These are phyloP conservation scores for Lysandra bellargus DNA, from an alignment of 2,888 invertebrate genomes.

Conservation along the genomic window DNA sequence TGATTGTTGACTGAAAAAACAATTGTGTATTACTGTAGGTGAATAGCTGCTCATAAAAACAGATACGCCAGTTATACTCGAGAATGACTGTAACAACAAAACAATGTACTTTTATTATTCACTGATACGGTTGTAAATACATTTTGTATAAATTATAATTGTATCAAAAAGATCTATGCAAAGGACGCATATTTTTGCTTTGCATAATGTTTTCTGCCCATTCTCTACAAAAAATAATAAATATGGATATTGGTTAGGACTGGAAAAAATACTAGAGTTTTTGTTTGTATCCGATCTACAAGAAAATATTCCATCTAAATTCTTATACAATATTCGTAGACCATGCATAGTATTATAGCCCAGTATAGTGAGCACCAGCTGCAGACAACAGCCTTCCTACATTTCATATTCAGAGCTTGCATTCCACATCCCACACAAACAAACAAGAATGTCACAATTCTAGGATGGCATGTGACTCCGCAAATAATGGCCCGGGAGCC, in stretches of 20 bases:
- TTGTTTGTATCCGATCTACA: neutral
- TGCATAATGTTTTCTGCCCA: no score
- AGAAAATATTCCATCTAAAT: neutral
- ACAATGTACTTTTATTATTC: neutral
- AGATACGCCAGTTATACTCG: neutral
- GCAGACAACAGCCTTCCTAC: neutral
- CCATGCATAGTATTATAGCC: neutral
- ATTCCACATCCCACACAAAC: neutral
- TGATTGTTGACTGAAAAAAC: conserved; percentile 7
- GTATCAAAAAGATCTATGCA: no score
- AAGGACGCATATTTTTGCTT: no score
- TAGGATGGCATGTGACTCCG: neutral
- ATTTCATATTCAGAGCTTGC: neutral
- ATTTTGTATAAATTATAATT: no score
- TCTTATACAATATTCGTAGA: neutral
- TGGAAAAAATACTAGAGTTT: neutral
- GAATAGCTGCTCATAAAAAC: neutral
- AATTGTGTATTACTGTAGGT: neutral
- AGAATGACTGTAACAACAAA: neutral
- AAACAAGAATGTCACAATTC: neutral
- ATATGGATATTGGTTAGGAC: no score
- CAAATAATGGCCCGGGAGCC: no score
- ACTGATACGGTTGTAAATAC: neutral
- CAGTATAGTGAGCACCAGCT: neutral
- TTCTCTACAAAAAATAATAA: no score